These are phyloP conservation scores for Pocillopora verrucosa DNA, from an alignment of 64 coral and sea anemone species.

Conservation along the genomic window DNA sequence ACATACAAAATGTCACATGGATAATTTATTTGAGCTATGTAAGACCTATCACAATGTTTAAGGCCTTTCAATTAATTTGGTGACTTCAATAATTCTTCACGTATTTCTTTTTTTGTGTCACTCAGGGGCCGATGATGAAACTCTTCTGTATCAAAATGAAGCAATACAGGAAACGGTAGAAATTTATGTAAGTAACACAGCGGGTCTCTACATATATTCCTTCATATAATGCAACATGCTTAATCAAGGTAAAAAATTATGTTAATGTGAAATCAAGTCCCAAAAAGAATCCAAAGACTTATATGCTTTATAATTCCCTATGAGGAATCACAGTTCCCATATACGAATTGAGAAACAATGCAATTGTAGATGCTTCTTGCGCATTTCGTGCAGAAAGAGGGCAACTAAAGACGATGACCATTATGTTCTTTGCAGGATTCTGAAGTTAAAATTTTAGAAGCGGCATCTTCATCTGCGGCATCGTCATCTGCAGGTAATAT, in stretches of 20 bases:
- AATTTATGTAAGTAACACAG: not conserved
- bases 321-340: not conserved
- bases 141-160: not conserved
- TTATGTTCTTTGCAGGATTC: too few relatives aligned
- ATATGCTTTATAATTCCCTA: too few relatives aligned
- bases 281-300: not conserved
- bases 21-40: not conserved
- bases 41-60: not conserved
- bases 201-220: not conserved
- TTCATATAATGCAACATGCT: not conserved
- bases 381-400: too few relatives aligned
- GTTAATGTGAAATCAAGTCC: too few relatives aligned
- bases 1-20: not conserved
- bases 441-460: too few relatives aligned
- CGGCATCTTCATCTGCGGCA: too few relatives aligned
- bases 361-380: too few relatives aligned
- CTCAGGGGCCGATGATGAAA: not conserved
- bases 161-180: conserved; percentile 4
- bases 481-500: too few relatives aligned
- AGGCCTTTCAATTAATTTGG: conserved; percentile 1
- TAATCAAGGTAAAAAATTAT: not conserved
- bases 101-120: not conserved
- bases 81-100: not conserved
- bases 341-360: not conserved
- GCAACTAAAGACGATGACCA: too few relatives aligned